Evolutionary conservation across 2,113 vertebrate species (phyloP).

Genomic region (Oostethus manadensis): DNA sequence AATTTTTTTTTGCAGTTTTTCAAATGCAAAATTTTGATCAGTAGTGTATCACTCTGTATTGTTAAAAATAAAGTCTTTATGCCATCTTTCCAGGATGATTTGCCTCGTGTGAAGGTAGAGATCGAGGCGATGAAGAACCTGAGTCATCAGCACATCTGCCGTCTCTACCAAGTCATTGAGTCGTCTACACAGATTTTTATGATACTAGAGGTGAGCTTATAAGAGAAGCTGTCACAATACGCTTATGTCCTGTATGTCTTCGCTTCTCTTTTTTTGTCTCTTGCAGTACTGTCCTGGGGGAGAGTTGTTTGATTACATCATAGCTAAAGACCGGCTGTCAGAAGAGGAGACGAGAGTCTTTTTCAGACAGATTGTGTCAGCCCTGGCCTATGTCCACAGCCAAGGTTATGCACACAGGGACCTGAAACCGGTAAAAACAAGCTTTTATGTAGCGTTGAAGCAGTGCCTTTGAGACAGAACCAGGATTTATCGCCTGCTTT

Average conservation of each 20-base stretch:
- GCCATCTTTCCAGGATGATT: constrained; percentile 76
- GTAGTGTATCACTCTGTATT: neutral
- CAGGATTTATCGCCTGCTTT: neutral
- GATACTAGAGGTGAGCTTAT: constrained; percentile 82
- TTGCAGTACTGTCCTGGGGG: constrained; percentile 91
- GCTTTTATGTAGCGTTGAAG: neutral
- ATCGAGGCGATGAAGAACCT: constrained; percentile 93
- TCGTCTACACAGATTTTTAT: constrained; percentile 89
- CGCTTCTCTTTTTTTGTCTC: neutral
- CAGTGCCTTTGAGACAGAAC: neutral
- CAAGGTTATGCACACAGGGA: constrained; percentile 92
- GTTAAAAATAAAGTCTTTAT: neutral
- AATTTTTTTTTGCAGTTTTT: too few relatives aligned
- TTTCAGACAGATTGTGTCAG: constrained; percentile 91
- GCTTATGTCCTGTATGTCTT: neutral
- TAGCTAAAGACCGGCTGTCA: constrained; percentile 85
- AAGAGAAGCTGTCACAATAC: neutral
- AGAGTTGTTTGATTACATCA: constrained; percentile 93
- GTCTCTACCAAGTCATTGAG: constrained; percentile 89
- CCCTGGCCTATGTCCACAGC: constrained; percentile 88
- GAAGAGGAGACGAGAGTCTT: constrained; percentile 88
- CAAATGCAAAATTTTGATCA: too few relatives aligned
- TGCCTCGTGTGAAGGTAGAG: constrained; percentile 87
- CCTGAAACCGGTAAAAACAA: constrained; percentile 81
- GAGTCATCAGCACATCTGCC: constrained; percentile 90